Base-by-base conservation (phyloP, 35 echinoderm and acorn worm genomes). In the Acanthaster planci region DNA sequence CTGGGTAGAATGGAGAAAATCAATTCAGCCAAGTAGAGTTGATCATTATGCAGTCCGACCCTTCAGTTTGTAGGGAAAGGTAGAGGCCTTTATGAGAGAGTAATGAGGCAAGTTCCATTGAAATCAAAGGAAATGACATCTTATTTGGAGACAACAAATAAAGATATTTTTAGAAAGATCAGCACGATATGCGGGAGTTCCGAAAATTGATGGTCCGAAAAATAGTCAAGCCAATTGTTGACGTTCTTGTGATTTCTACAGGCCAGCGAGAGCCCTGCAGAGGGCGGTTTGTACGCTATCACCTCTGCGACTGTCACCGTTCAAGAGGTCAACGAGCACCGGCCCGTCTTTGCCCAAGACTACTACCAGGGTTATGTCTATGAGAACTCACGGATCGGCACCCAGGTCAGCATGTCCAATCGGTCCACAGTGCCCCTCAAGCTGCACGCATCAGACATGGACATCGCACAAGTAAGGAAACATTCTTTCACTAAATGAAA, bases 391-490 rank as follows among this genome's bases (percentile, higher is more conserved):
- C 39, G n/a, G n/a, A 8, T 34, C 32, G 93, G 93, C 5, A 87
- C 93, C 18, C 84, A 86, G n/a, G 77, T 95, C 17, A 82, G 26
- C 14, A 39, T 26, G 15, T 56, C 78, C 8, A 12, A 23, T 38
- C 19, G 4, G n/a, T 34, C 47, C 15, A 76, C 40, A 10, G 37
- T 40, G 21, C 88, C 93, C 23, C 89, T 95, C 16, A 52, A 56
- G 2, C 51, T 95, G 9, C 78, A 87, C 23, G 93, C 93, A 22
- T 10, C 67, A 34, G 93, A 95, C 53, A 78, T 78, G n/a, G 93
- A 95, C 34, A 17, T 95, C 15, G 88, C 90, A 21, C 42, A 19
- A 79, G 93, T 95, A 82, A 72, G 80, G 37, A 9, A 47, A 47
- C 12, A 6, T 47, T 12, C 4, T 47, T 47, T 12, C 4, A 47